A percentile compares a stretch with the other conserved stretches of the same genome.
phyloP scores from a whole-genome alignment of 2,113 vertebrate species.

The Nycticebus coucang region DNA sequence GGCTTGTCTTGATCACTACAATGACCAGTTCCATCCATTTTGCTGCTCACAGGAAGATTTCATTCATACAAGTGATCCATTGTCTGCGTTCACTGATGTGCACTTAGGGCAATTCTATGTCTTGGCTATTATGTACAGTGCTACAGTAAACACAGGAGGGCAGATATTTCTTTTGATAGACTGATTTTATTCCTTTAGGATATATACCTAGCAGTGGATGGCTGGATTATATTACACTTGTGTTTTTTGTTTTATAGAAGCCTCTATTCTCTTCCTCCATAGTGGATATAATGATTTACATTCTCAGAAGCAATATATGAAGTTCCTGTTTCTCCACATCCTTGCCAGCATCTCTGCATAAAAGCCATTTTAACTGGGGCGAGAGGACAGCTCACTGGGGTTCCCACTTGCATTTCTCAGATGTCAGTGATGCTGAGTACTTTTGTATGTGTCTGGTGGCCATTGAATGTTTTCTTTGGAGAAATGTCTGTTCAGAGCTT shows the following conservation, averaged over 20 bases:
- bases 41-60: not conserved
- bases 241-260: not conserved
- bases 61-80: not conserved
- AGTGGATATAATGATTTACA: not conserved
- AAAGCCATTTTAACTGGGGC: not conserved
- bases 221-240: not conserved
- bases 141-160: not conserved
- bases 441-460: not conserved
- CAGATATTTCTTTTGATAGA: not conserved
- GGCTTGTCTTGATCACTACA: not conserved
- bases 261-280: not conserved
- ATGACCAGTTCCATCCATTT: not conserved
- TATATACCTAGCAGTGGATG: not conserved
- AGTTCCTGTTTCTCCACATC: not conserved
- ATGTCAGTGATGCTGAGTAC: not conserved
- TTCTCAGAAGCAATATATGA: not conserved
- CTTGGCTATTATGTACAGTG: not conserved
- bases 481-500: not conserved
- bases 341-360: not conserved
- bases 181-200: not conserved
- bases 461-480: not conserved
- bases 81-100: not conserved
- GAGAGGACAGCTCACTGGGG: not conserved
- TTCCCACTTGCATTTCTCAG: not conserved
- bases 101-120: not conserved